Evolutionary conservation across 2,888 invertebrate species (phyloP).

Genomic region (Merodon equestris): DNA sequence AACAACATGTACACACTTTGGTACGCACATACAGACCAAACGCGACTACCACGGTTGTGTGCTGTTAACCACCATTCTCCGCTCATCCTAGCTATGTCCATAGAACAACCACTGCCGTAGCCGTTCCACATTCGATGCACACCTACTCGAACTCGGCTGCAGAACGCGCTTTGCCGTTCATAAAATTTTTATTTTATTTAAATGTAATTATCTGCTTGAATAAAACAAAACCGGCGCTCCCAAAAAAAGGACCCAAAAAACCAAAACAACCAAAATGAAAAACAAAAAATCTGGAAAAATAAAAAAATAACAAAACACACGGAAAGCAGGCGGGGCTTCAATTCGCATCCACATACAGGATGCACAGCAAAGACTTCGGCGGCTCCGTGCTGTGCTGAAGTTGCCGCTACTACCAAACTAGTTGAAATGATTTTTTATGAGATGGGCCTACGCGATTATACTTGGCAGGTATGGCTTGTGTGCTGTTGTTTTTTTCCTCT

Average conservation of each 20-base stretch:
- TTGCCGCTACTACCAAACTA: slow-evolving; percentile 56
- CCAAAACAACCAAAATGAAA: slow-evolving; percentile 17
- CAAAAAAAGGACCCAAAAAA: slow-evolving; percentile 51
- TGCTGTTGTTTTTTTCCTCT: background rate
- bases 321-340: slow-evolving; percentile 66
- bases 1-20: slow-evolving; percentile 58
- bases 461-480: slow-evolving; percentile 53
- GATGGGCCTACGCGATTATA: slow-evolving; percentile 67
- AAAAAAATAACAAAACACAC: slow-evolving; percentile 48
- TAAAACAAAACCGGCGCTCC: slow-evolving; percentile 48
- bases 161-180: slow-evolving; percentile 63
- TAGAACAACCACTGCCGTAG: too few species aligned
- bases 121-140: slow-evolving; percentile 20
- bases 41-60: slow-evolving; percentile 15
- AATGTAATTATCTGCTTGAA: slow-evolving; percentile 68
- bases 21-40: too few species aligned
- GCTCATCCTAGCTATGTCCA: background rate
- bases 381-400: slow-evolving; percentile 10
- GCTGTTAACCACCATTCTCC: slow-evolving; percentile 24
- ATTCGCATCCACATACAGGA: slow-evolving; percentile 47
- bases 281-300: slow-evolving; percentile 27
- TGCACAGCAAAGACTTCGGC: too few species aligned
- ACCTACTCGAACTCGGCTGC: slow-evolving; percentile 55
- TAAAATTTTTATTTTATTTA: slow-evolving; percentile 69
- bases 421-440: slow-evolving; percentile 68